A percentile compares a stretch with the other conserved stretches of the same genome.
Conservation (phyloP, 2,888 invertebrate species). For the Ditula angustiorana region DNA sequence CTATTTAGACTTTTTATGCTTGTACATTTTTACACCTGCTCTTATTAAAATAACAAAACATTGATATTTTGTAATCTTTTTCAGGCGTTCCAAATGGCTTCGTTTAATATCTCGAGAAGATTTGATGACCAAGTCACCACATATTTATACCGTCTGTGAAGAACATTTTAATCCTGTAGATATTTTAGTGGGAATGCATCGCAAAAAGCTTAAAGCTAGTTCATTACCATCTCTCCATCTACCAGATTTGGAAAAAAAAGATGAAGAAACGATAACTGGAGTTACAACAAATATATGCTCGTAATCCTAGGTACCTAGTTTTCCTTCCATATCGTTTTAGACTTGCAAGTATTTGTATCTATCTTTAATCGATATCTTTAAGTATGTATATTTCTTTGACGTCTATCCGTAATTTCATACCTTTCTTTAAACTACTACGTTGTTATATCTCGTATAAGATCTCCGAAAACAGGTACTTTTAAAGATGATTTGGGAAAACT, state of each 20-base stretch:
- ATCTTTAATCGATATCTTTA: too few species aligned
- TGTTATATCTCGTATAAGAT: conserved; percentile 11
- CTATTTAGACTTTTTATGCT: too few species aligned
- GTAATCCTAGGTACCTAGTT: too few species aligned
- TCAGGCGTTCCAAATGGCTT: not conserved
- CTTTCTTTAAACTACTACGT: conserved; percentile 22
- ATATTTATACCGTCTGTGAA: not conserved
- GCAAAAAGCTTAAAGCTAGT: not conserved
- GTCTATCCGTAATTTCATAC: conserved; percentile 19
- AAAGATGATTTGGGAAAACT: conserved; percentile 37
- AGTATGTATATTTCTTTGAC: conserved; percentile 5
- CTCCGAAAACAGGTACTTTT: conserved; percentile 39
- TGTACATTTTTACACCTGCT: not conserved
- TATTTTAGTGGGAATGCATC: not conserved
- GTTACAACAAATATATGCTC: not conserved
- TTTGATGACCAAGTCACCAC: not conserved
- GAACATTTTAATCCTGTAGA: not conserved
- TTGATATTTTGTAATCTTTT: not conserved
- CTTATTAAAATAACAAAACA: not conserved
- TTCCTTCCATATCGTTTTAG: too few species aligned
- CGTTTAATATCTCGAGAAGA: not conserved
- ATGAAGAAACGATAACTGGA: not conserved
- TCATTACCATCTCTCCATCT: not conserved
- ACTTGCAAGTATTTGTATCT: too few species aligned
- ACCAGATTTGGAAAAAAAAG: not conserved